A percentile compares a stretch with the other conserved stretches of the same genome.
These are phyloP conservation scores for Pipistrellus nathusii DNA, from an alignment of 2,797 vertebrate genomes.

Conservation along the genomic window DNA sequence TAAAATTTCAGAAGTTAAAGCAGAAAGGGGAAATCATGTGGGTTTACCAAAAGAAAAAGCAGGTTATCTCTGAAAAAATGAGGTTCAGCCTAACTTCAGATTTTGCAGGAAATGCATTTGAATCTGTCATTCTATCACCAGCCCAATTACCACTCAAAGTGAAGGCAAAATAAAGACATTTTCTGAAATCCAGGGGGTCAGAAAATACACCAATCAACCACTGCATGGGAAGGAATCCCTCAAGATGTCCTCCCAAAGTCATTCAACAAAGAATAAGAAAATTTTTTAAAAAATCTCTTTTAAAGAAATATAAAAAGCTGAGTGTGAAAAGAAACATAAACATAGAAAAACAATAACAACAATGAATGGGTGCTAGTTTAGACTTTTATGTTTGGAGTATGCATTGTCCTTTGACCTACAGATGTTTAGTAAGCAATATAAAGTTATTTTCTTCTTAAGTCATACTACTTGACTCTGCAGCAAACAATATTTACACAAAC, in stretches of 20 bases:
- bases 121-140: background rate
- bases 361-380: background rate
- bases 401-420: slow-evolving; percentile 11
- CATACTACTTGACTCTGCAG: background rate
- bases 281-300: background rate
- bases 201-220: background rate
- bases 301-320: background rate
- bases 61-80: slow-evolving; percentile 3
- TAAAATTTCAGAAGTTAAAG: slow-evolving; percentile 39
- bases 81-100: background rate
- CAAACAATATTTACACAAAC: slow-evolving; percentile 36
- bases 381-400: background rate
- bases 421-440: slow-evolving; percentile 4
- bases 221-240: slow-evolving; percentile 30
- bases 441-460: slow-evolving; percentile 21
- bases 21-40: background rate
- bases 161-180: slow-evolving; percentile 46
- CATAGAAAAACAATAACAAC: background rate
- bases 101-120: slow-evolving; percentile 27
- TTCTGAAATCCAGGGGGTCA: slow-evolving; percentile 26
- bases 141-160: background rate
- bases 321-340: slow-evolving; percentile 10
- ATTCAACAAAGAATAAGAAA: background rate
- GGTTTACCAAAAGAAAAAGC: background rate
- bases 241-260: background rate